These are phyloP conservation scores for Trematomus loennbergii DNA, from an alignment of 2,113 vertebrate species.

Conservation along the genomic window DNA sequence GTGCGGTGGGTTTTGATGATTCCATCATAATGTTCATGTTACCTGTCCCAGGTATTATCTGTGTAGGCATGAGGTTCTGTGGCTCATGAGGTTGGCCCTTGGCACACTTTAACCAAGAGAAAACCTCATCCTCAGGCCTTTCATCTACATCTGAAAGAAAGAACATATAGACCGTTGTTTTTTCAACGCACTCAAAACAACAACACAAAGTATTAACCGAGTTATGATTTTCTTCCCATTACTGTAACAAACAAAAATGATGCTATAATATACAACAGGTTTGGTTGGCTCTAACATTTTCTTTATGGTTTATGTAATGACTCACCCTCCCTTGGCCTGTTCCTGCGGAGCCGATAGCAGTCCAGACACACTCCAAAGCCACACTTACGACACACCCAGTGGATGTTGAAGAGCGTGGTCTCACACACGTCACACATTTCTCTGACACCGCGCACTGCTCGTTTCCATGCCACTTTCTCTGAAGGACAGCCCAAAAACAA, in stretches of 20 bases:
- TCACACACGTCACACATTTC: constrained; percentile 99
- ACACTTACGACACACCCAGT: constrained; percentile 99
- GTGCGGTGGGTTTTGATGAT: neutral
- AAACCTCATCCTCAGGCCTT: constrained; percentile 94
- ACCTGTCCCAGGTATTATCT: constrained; percentile 99
- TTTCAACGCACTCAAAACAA: constrained; percentile 2
- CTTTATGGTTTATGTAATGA: neutral
- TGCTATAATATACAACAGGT: neutral
- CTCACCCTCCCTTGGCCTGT: constrained; percentile 91
- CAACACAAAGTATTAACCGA: neutral
- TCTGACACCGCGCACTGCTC: constrained; percentile 94
- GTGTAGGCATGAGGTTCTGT: constrained; percentile 98
- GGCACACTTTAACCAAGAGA: constrained; percentile 98
- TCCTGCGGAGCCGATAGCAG: constrained; percentile 96
- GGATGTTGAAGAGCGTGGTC: constrained; percentile 98
- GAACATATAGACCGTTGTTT: neutral
- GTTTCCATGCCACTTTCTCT: constrained; percentile 99
- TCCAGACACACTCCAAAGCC: constrained; percentile 98
- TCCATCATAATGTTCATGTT: constrained; percentile 38
- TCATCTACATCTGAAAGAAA: constrained; percentile 89
- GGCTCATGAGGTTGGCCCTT: constrained; percentile 98
- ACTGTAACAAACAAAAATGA: neutral
- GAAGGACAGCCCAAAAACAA: constrained; percentile 25
- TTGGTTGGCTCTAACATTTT: neutral
- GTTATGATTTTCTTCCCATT: neutral